Conservation (phyloP, 2,113 vertebrate genomes). For the Apaloderma vittatum region DNA sequence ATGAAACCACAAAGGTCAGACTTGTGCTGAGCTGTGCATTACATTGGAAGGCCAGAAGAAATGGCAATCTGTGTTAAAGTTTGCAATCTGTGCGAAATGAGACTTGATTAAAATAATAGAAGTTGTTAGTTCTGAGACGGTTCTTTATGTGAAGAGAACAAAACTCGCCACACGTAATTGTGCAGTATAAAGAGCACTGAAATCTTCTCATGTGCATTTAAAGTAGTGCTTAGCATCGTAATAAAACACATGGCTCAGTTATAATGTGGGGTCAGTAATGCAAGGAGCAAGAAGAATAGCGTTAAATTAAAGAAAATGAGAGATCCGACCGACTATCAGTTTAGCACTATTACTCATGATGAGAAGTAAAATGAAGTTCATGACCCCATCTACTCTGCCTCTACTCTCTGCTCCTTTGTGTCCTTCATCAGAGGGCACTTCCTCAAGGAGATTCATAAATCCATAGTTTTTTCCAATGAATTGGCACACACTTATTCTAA, state of each 20-base stretch:
- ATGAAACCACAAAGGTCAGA: slow-evolving; percentile 14
- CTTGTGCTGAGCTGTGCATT: slow-evolving; percentile 13
- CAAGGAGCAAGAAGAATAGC: slow-evolving; percentile 52
- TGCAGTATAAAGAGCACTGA: background rate
- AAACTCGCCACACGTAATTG: background rate
- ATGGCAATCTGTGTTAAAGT: slow-evolving; percentile 2
- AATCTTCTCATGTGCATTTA: slow-evolving; percentile 35
- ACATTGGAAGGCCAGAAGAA: slow-evolving; percentile 15
- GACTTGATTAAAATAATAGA: slow-evolving; percentile 61
- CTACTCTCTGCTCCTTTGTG: slow-evolving; percentile 18
- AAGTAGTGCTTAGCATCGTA: slow-evolving; percentile 54
- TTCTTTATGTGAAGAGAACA: slow-evolving; percentile 37
- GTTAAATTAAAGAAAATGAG: slow-evolving; percentile 75
- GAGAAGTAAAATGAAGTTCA: slow-evolving; percentile 65
- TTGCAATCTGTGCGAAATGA: slow-evolving; percentile 23
- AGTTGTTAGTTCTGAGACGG: slow-evolving; percentile 33
- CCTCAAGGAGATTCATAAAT: slow-evolving; percentile 68
- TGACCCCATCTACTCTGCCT: slow-evolving; percentile 54
- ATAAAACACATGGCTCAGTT: slow-evolving; percentile 36
- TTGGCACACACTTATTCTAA: background rate
- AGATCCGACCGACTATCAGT: slow-evolving; percentile 63
- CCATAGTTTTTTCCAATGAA: background rate
- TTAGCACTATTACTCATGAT: slow-evolving; percentile 67
- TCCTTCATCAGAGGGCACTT: slow-evolving; percentile 57
- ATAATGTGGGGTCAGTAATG: slow-evolving; percentile 67